Base-by-base conservation (phyloP, 2,888 invertebrate species). In the Spilosoma lubricipeda region DNA sequence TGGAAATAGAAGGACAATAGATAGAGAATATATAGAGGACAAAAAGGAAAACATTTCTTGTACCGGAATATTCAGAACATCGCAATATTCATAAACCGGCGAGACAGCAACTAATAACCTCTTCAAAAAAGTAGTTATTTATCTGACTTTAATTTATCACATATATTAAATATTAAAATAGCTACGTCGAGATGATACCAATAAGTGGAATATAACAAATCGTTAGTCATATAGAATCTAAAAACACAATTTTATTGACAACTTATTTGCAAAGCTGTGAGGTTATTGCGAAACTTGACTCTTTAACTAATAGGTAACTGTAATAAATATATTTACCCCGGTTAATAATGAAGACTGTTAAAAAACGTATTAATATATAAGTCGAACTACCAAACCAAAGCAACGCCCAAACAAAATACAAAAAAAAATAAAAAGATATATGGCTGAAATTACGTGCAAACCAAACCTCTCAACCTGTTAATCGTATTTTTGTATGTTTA, bases 401-500 rank as follows among this genome's bases (percentile, higher is more conserved):
- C 74, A 63, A 63, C 72, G 77, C 74, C 23, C 70, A 78, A 76
- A 76, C 68, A 39, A 72, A 39, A 39, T 39, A 0, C 77, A 77
- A 76, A 70, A 39, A 73, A 79, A 74, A 75, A 13, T 42, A 77
- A 71, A 77, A 75, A 71, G 76, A 80, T n/a, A 27, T 23, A 67
- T 33, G 27, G 48, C 70, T 63, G 42, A 45, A 67, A 56, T 73
- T 36, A 66, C 82, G 82, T 86, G 83, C 85, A 79, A 79, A 77
- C 77, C 73, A 70, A 59, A 78, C 81, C 81, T 82, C 76, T 81
- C 80, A 79, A 84, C 80, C 84, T 79, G 82, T 82, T 77, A 81
- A 71, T 78, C 77, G 64, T 70, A 70, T 76, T 75, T 66, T 65
- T 71, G 76, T 64, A 67, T 65, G 9, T 39, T 68, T 48, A 74